Percentiles rank a stretch among this genome's conserved stretches.
Evolutionary conservation across 2,113 vertebrate species (phyloP).

Genomic region (Aix galericulata): DNA sequence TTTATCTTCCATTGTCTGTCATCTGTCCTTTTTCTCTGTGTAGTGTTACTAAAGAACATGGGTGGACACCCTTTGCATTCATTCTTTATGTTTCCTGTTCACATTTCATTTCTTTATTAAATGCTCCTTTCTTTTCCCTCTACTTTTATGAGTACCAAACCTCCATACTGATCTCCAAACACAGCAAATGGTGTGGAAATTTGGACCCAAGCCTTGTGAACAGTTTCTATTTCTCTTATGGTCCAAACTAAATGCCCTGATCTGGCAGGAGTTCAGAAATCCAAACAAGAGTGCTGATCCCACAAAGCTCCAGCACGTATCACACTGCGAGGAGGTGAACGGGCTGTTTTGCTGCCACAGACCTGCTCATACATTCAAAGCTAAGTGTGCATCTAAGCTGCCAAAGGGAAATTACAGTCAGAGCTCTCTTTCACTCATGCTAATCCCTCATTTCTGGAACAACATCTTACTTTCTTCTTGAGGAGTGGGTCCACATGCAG

Average conservation of each 20-base stretch:
- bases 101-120: conserved; percentile 34
- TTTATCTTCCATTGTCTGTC: background rate
- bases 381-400: background rate
- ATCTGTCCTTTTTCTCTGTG: background rate
- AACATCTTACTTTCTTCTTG: background rate
- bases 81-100: background rate
- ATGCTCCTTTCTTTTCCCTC: background rate
- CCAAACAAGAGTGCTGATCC: conserved; percentile 39
- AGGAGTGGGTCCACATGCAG: background rate
- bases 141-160: conserved; percentile 31
- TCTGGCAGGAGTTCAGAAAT: conserved; percentile 47
- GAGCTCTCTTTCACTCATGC: background rate
- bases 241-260: conserved; percentile 59
- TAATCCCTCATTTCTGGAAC: conserved; percentile 22
- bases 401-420: conserved; percentile 49
- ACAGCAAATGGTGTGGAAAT: conserved; percentile 56
- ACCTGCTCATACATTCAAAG: background rate
- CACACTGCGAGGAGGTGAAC: background rate
- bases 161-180: conserved; percentile 21
- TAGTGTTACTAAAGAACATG: background rate
- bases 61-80: background rate
- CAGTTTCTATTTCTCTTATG: conserved; percentile 19
- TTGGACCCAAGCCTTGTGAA: conserved; percentile 40
- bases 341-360: background rate
- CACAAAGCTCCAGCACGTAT: background rate